Evolutionary conservation across 2,888 invertebrate species (phyloP), one percentile per base, ranked within the genome.

Genomic region (Lasioglossum lativentre): DNA sequence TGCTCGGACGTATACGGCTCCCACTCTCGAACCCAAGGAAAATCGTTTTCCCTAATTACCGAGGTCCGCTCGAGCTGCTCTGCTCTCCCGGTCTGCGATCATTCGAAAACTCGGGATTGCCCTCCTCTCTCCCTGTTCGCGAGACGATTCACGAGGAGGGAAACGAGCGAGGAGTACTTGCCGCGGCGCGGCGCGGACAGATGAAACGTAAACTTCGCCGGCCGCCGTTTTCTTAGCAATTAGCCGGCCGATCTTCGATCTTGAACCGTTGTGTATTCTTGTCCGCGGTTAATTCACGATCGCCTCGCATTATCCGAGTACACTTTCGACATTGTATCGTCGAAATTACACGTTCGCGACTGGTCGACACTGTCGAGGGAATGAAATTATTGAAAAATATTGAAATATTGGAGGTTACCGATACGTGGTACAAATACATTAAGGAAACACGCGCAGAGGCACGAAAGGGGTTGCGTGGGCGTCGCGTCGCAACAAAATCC

Each of bases 171-270:
- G 74, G 86, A 76, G 85, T 71, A 73, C 63, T 63, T 56, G 68
- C 76, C 72, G 59, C 79, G 75, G n/a, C n/a, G n/a, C n/a, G n/a
- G n/a, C 34, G 34, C 47, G 23, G 71, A 82, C 59, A 75, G 74
- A 77, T 76, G 81, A 86, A 88, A 83, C 86, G 83, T 74, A 83
- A 88, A 82, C 80, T 70, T 47, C 19, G 68, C 45, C 76, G 59
- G 73, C 16, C 56, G n/a, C 40, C 82, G 83, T 88, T 88, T 88
- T 86, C 86, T 75, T 83, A 75, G 86, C 89, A 86, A 86, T 88
- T 88, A 88, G 70, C 73, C 23, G 8, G 66, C 14, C 86, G 79
- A 88, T 88, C 86, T 82, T 78, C 72, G 83, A 78, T 42, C 40
- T 38, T 16, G 23, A 34, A 66, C 88, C 73, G 78, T 83, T 83